Base-by-base conservation (phyloP, 1,140 invertebrate genomes). In the Pseudachorutes palmiensis region DNA sequence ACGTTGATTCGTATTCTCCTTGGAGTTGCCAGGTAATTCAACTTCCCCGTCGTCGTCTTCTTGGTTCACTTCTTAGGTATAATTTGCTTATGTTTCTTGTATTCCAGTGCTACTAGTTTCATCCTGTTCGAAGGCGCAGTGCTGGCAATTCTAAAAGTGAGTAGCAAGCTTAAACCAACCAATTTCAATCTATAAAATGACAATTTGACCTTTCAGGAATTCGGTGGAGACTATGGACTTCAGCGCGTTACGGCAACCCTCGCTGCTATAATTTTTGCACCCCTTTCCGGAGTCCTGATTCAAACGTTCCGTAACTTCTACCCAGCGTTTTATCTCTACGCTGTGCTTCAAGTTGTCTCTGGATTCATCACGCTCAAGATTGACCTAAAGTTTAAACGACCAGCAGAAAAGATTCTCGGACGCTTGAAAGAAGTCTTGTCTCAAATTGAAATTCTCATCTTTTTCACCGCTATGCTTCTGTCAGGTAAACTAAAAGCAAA, bases 111-210 rank as follows among this genome's bases (percentile, higher is more conserved):
- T 0, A 90, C 88, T 2, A 84, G 86, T 1, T 88, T 87, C 73
- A 86, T 88, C 2, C 88, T 91, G 85, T 89, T 91, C 74, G 89
- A 91, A 79, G 88, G 89, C 12, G 89, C 89, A 19, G 87, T 89
- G 1, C 86, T 91, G 48, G 87, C 87, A 1, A 87, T 90, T 73
- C 78, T 90, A 29, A 81, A 88, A 55, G 86, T n/a, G n/a, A n/a
- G n/a, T 89, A 59, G 29, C 5, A 32, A 57, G 62, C 32, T n/a
- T 14, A 61, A 31, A 32, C 2, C 26, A 9, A 63, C 9, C 9
- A 63, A 45, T 41, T 63, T 9, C 22, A 63, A 45, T 24, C n/a
- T 45, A 41, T 22, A 9, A 16, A 48, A 41, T n/a, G 14, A 28
- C 16, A 63, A 63, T 41, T 5, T 45, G 31, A 12, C 12, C n/a